Conservation (phyloP, 2,113 vertebrate genomes). For the Syngnathus floridae region DNA sequence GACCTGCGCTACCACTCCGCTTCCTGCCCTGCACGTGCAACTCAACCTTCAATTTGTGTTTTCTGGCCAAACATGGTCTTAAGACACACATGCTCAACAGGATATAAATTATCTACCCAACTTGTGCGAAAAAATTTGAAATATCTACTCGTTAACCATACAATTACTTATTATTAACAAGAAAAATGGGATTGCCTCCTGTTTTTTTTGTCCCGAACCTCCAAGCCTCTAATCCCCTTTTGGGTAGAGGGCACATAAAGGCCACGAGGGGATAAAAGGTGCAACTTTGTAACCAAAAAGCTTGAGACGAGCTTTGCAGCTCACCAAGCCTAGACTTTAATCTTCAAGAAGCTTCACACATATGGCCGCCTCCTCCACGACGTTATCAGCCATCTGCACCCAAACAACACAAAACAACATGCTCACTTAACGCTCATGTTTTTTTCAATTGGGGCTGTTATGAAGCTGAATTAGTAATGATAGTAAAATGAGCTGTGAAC, state of each 20-base stretch:
- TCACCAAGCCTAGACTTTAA: slow-evolving; percentile 53
- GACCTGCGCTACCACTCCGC: slow-evolving; percentile 39
- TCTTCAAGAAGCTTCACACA: slow-evolving; percentile 64
- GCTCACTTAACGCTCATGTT: no score
- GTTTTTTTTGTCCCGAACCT: slow-evolving; percentile 17
- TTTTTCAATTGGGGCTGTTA: background rate
- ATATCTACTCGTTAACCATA: no score
- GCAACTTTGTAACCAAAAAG: slow-evolving; percentile 51
- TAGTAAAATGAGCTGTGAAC: no score
- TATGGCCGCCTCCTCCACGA: slow-evolving; percentile 45
- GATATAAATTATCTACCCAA: no score
- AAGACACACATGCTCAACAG: background rate
- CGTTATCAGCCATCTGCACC: slow-evolving; percentile 37
- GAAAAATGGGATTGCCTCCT: background rate
- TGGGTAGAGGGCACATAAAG: slow-evolving; percentile 13
- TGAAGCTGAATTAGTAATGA: background rate
- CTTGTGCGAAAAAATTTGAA: no score
- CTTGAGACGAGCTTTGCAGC: slow-evolving; percentile 55
- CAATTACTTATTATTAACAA: no score
- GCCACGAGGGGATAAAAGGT: slow-evolving; percentile 37
- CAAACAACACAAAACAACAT: slow-evolving; percentile 34
- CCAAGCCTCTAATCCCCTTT: slow-evolving; percentile 32
- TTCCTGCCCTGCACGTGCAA: slow-evolving; percentile 63
- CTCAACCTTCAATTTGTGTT: slow-evolving; percentile 19
- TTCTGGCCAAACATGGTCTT: slow-evolving; percentile 8